Base-by-base conservation (phyloP, 2,113 vertebrate genomes). In the Oophaga pumilio region DNA sequence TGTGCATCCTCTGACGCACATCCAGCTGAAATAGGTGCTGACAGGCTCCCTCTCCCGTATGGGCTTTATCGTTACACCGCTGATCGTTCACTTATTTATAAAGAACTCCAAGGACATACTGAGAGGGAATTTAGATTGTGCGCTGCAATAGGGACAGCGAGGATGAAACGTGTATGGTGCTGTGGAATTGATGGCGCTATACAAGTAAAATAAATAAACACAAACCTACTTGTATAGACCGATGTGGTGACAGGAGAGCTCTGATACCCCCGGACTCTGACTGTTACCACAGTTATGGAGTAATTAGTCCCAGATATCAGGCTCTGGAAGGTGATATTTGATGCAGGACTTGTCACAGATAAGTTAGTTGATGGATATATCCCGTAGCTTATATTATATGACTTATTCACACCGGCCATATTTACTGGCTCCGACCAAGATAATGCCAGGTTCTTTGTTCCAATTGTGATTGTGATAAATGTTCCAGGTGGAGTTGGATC, bases 271-370 rank as follows among this genome's bases (percentile, higher is more conserved):
- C 28, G 14, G 43, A 28, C 73, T 64, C 73, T 59, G n/a, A 85
- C 74, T 50, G 84, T 85, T 4, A 77, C 84, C 60, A 85, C 73
- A 64, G 73, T 49, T 2, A 85, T 52, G 14, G n/a, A 26, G 73
- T 85, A 85, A n/a, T 66, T 66, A 26, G 73, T 77, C 43, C 84
- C 84, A 26, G 84, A 77, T 22, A 2, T 76, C 24, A 85, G 59
- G 28, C 7, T 77, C n/a, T 26, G 20, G 49, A 85, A 57, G 59
- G 0, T 17, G 26, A 77, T n/a, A 43, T 4, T 43, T 66, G 18
- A 43, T 64, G 22, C 12, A 33, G 52, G 22, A 18, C 22, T 62
- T 66, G 73, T 15, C 26, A 66, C 20, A 53, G 8, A 68, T 11
- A 22, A 56, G 14, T 1, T 11, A 8, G 1, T 13, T 22, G 24